Base-by-base conservation (phyloP, 1,140 invertebrate genomes). In the Platyscapa corneri region DNA sequence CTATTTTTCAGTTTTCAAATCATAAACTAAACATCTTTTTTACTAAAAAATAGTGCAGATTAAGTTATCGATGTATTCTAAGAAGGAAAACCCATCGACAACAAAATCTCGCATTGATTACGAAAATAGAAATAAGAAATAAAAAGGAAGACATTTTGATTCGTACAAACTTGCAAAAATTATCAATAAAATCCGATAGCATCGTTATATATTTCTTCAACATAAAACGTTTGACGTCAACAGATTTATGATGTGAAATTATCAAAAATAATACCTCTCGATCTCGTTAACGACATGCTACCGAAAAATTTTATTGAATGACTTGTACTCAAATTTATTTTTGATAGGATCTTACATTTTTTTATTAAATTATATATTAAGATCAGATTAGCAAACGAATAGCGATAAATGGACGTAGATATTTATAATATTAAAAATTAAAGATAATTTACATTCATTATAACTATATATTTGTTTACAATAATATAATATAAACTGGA, bases 231-330 rank as follows among this genome's bases (percentile, higher is more conserved):
- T 70, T 67, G 42, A 81, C 64, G 60, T 81, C 79, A 81, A 46
- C n/a, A 49, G 64, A 67, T 81, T 49, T 30, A 81, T 20, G 77
- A 79, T 39, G 60, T 65, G 34, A 67, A 60, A 64, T 79, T 79
- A 79, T 79, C 56, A 27, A 64, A 77, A 64, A 64, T 67, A 80
- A 70, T 81, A 67, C 42, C 2, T 65, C 16, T 64, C 23, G 18
- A 81, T 81, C 37, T 37, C n/a, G 14, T 81, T 16, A 46, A 81
- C 12, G n/a, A 23, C 79, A 67, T 46, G 32, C 60, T 23, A 3
- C 7, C 1, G 12, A 80, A 12, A 46, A 80, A 60, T 64, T 79
- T 64, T 39, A 27, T 37, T 42, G 20, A 27, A 74, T 3, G 5
- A 16, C 39, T 42, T 74, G n/a, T 79, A n/a, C 64, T 79, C 49